Evolutionary conservation across 2,797 vertebrate genomes (phyloP), one percentile per base, ranked within the genome.

Genomic region (Cyclura pinguis): DNA sequence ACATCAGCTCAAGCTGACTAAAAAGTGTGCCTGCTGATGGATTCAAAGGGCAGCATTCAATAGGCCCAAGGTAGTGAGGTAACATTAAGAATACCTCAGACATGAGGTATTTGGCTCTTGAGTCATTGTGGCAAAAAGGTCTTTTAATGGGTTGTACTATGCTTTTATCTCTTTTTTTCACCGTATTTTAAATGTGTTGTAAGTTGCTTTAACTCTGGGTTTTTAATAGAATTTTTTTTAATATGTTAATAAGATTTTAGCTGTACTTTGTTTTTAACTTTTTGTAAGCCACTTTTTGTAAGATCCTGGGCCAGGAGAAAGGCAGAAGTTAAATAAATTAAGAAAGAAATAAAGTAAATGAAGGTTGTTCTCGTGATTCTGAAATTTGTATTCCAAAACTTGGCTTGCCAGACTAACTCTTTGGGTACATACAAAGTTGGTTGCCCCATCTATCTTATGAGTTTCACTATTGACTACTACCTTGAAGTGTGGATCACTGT

Each of bases 401-500:
- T 90, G 42, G 42, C 87, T 87, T 80, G 9, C 57, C 57, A 82
- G 57, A 55, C 81, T 42, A 50, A 20, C 35, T 77, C 18, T 87
- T 67, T n/a, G 35, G 80, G 32, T 84, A 9, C 10, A 77, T 27
- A 87, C 57, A 78, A 84, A 85, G 77, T 29, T 18, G 29, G 24
- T 57, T 6, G 77, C 18, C 57, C 47, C 85, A 55, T 9, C 32
- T 80, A 27, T 32, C 88, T 76, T 85, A 92, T 62, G 3, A 69
- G 77, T 88, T 73, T 62, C 27, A 18, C 50, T 64, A 59, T 50
- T 78, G 2, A 38, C 84, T 84, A 50, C 10, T 84, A 29, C 42
- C 13, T 62, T 89, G 27, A 62, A 83, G 38, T 27, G 85, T 47
- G 22, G 47, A 80, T 12, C 22, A 55, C 72, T 84, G n/a, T 32